A percentile compares a stretch with the other conserved stretches of the same genome.
Conservation (phyloP, 2,113 vertebrate species). For the Proteles cristata region DNA sequence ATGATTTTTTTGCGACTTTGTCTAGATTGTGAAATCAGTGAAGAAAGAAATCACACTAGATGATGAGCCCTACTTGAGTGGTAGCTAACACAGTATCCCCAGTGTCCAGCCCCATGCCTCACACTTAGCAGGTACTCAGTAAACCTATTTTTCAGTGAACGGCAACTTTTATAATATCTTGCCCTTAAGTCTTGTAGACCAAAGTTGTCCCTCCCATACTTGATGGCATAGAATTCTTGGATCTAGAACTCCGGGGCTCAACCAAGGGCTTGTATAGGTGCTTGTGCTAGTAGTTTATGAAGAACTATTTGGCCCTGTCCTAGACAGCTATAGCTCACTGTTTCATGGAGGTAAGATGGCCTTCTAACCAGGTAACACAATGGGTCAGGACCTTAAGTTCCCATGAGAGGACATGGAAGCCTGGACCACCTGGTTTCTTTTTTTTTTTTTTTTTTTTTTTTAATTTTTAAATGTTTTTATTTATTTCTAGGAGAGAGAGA, state of each 20-base stretch:
- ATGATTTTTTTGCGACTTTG: not conserved
- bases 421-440: not conserved
- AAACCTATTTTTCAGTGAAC: not conserved
- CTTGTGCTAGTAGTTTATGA: not conserved
- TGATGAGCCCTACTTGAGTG: not conserved
- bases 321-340: not conserved
- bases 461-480: too few species aligned
- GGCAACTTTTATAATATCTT: not conserved
- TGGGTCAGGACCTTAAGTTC: not conserved
- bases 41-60: not conserved
- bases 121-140: not conserved
- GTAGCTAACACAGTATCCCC: not conserved
- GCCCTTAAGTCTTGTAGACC: not conserved
- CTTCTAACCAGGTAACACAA: not conserved
- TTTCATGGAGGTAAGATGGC: not conserved
- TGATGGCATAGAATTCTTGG: not conserved
- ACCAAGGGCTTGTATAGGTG: not conserved
- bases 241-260: not conserved
- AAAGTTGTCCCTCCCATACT: not conserved
- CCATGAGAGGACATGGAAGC: not conserved
- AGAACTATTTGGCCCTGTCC: not conserved
- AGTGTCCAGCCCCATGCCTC: not conserved
- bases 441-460: too few species aligned
- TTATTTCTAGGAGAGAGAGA: too few species aligned
- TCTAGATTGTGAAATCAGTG: not conserved